Evolutionary conservation across 2,888 invertebrate genomes (phyloP).

Genomic region (Rotaria macrura): DNA sequence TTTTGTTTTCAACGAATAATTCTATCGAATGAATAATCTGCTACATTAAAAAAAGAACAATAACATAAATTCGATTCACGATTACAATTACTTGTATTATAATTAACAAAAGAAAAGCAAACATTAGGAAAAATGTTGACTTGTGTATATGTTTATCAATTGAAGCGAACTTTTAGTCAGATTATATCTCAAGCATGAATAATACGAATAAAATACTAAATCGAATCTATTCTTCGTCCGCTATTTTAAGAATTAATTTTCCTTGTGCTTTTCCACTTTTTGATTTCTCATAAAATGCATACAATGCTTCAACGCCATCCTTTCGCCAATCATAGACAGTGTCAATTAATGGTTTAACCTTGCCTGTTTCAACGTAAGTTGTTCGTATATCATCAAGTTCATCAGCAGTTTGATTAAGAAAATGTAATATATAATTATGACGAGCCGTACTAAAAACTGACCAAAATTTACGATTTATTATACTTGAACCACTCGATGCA

Average conservation of each 20-base stretch:
- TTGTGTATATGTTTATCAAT: no score
- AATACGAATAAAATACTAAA: no score
- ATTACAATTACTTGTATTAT: no score
- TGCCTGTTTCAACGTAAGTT: neutral
- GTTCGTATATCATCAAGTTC: neutral
- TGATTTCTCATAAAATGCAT: neutral
- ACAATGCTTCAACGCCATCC: neutral
- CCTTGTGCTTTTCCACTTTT: constrained; percentile 1
- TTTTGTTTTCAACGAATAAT: neutral
- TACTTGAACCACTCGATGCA: neutral
- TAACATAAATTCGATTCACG: no score
- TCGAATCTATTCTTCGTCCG: neutral
- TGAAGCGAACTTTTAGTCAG: no score
- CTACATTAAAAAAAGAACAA: no score
- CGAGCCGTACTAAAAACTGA: neutral
- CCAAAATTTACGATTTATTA: neutral
- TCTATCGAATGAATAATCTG: no score
- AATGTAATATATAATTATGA: neutral
- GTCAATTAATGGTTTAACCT: constrained; percentile 6
- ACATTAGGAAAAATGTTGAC: no score
- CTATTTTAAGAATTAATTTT: constrained; percentile 8
- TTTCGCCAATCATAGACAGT: neutral
- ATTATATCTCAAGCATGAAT: no score
- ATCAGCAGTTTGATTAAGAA: neutral
- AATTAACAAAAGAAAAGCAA: no score